Base-by-base conservation (phyloP, 2,888 invertebrate species). In the Pteria penguin region DNA sequence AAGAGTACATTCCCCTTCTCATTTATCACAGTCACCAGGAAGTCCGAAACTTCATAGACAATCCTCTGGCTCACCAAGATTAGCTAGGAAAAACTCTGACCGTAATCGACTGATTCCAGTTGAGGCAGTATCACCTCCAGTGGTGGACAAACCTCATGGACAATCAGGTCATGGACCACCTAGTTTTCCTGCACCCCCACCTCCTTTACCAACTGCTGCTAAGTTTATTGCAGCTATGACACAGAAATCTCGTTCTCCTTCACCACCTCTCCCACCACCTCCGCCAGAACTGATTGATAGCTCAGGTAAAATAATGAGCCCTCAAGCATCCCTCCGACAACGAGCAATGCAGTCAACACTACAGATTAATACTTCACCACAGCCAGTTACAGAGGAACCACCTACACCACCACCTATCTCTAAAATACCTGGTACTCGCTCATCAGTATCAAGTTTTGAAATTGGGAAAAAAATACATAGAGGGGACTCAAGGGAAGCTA, bases 211-310 rank as follows among this genome's bases (percentile, higher is more conserved):
- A 8, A 71, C 79, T 18, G 72, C 76, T 54, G 83, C 81, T n/a
- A 76, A 78, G 32, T 84, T 83, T 68, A 45, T 82, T 63, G 79
- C 77, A 2, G 77, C 72, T 63, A 78, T 72, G 22, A 60, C 71
- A 27, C 77, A 76, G 52, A 73, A 63, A 8, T 69, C 66, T 55
- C 76, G 86, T 29, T 74, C 85, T 0, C 82, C 82, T 14, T 87
- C 87, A 8, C 87, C 87, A 2, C 87, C 87, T 18, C 79, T 85
- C 22, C 87, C 87, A 4, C 87, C 87, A 5, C 85, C 85, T 1
- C 87, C 87, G 0, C 83, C 81, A 31, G 83, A 81, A 65, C 31
- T 80, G 65, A 27, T 24, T 18, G 58, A 32, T 58, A 29, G 60
- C 75, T 57, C 63, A 55, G 31, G 61, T 22, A 22, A 24, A 2